These are phyloP conservation scores for Myotis pilosus DNA, from an alignment of 2,797 vertebrate genomes.

Conservation along the genomic window DNA sequence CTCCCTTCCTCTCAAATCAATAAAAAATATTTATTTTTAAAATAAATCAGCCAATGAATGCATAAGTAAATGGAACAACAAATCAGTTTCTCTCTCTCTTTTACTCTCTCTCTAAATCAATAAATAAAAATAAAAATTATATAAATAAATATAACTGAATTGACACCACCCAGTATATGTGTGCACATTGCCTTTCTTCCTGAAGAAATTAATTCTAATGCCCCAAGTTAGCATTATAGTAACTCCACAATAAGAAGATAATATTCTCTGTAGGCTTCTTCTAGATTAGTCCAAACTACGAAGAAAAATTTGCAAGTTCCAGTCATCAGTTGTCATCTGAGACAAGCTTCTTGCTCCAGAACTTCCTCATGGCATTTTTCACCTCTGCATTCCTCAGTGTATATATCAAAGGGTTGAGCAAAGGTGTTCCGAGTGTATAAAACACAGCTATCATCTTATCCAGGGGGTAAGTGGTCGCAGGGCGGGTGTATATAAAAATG, in stretches of 20 bases:
- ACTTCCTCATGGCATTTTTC: conserved; percentile 48
- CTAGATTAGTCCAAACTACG: neutral
- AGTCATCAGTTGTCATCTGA: neutral
- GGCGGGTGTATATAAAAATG: conserved; percentile 60
- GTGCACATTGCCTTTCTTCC: neutral
- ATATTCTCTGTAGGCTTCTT: neutral
- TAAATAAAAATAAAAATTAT: neutral
- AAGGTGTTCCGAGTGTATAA: conserved; percentile 62
- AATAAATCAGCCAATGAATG: neutral
- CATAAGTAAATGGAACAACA: neutral
- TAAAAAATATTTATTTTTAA: too few species aligned
- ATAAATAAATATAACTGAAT: neutral
- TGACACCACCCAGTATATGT: neutral
- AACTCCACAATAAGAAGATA: neutral
- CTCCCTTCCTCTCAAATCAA: too few species aligned
- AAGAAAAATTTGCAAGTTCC: neutral
- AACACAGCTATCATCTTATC: conserved; percentile 67
- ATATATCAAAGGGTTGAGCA: conserved; percentile 72
- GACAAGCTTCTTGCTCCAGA: neutral
- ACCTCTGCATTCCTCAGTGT: conserved; percentile 67
- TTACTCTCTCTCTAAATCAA: neutral
- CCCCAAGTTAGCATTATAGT: neutral
- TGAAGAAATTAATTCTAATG: neutral
- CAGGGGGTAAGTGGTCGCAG: conserved; percentile 52
- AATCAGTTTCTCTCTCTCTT: neutral